Evolutionary conservation across 2,888 invertebrate species (phyloP), one percentile per base, ranked within the genome.

Genomic region (Perizoma affinitatum): DNA sequence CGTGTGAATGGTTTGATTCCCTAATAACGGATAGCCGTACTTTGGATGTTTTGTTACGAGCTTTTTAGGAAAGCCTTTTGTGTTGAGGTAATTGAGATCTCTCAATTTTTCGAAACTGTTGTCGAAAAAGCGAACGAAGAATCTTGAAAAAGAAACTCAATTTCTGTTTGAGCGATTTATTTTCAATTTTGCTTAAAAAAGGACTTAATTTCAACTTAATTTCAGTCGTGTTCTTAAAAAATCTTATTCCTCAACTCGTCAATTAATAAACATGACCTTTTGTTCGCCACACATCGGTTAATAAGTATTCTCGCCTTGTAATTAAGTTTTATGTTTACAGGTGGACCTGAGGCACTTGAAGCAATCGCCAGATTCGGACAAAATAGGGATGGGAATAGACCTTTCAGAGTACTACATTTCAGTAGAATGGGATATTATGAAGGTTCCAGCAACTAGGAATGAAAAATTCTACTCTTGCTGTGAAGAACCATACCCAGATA

Each of bases 361-460:
- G 74, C 97, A 98, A 92, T 95, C 95, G 65, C 96, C 96, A 68
- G 97, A 97, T 84, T 97, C 97, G 60, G 97, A 97, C 86, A 94
- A 95, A 78, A 97, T 98, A 80, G 96, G 96, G 76, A 95, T 97
- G 83, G 98, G 98, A 66, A 98, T 98, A 78, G 98, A 98, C 87
- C 93, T 98, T 68, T 97, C 97, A 78, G 98, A 98, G 87, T 98
- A 97, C 88, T 98, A 98, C 93, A 97, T 98, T 86, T 98, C 98
- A 78, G 98, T 98, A 63, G 99, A 99, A 92, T 99, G 99, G 99
- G 99, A 99, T 91, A 98, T 97, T 76, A 96, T 99, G 95, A 95
- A 96, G 68, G 98, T 97, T 71, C 97, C 97, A 58, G 98, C 97
- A 45, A 96, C 96, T 67, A 94, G 97, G 73, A 97, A 97, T 85